These are phyloP conservation scores for Labeo calbasu DNA, from an alignment of 2,797 vertebrate genomes.

Conservation along the genomic window DNA sequence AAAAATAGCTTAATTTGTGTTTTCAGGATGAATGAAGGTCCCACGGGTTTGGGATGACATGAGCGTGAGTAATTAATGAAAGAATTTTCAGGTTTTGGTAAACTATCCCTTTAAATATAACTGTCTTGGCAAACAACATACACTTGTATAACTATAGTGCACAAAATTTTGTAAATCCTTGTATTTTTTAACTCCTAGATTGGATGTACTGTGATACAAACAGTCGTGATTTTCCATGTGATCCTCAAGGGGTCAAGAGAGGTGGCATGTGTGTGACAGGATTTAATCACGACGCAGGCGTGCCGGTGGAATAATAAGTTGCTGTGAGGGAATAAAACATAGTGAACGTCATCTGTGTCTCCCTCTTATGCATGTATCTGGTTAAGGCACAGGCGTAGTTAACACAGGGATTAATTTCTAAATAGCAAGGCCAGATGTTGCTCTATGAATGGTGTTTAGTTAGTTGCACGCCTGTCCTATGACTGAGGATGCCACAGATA, in stretches of 20 bases:
- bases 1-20: too few relatives aligned
- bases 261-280: slow-evolving; percentile 54
- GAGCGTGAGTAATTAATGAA: too few relatives aligned
- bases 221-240: slow-evolving; percentile 19
- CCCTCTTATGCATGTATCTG: slow-evolving; percentile 30
- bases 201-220: slow-evolving; percentile 7
- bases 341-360: slow-evolving; percentile 64
- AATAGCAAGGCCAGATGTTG: slow-evolving; percentile 64
- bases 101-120: too few relatives aligned
- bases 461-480: not conserved
- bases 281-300: slow-evolving; percentile 66
- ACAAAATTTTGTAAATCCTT: not conserved
- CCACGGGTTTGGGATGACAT: too few relatives aligned
- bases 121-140: too few relatives aligned
- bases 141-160: not conserved
- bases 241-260: slow-evolving; percentile 57
- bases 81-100: too few relatives aligned
- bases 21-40: too few relatives aligned
- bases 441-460: slow-evolving; percentile 48
- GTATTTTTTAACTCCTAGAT: not conserved
- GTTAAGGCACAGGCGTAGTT: slow-evolving; percentile 65
- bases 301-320: slow-evolving; percentile 59
- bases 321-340: slow-evolving; percentile 63
- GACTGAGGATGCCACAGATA: not conserved
- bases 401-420: slow-evolving; percentile 70